phyloP scores from a whole-genome alignment of 2,888 invertebrate genomes.

The Diogma glabrata region DNA sequence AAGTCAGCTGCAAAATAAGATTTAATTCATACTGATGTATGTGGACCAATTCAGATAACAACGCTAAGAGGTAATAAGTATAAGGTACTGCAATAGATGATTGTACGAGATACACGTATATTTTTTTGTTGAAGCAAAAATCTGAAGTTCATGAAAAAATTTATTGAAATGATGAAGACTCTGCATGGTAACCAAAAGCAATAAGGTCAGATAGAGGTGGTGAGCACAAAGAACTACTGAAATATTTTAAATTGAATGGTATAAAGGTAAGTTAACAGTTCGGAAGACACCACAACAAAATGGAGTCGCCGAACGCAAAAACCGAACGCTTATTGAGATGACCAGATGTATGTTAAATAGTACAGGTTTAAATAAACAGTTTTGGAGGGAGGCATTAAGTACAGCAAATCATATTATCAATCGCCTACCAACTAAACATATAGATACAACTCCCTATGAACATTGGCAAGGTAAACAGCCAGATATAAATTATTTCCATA shows the following conservation, averaged over 20 bases:
- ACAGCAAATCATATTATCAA: not conserved
- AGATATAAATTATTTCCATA: not conserved
- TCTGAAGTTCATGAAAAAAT: slow-evolving; percentile 15
- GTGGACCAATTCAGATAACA: not conserved
- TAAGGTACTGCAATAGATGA: not conserved
- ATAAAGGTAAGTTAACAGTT: too few species aligned
- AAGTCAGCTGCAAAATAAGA: too few species aligned
- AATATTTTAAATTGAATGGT: slow-evolving; percentile 20
- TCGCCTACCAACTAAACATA: slow-evolving; percentile 8
- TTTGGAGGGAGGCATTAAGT: slow-evolving; percentile 21
- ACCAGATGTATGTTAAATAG: not conserved
- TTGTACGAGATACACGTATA: not conserved
- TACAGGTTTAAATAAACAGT: slow-evolving; percentile 10
- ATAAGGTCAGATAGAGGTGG: too few species aligned
- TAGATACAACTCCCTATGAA: slow-evolving; percentile 3
- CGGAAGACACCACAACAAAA: slow-evolving; percentile 8
- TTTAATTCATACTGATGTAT: too few species aligned
- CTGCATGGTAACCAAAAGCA: slow-evolving; percentile 14
- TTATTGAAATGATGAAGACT: slow-evolving; percentile 16
- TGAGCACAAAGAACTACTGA: too few species aligned
- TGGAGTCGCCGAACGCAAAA: not conserved
- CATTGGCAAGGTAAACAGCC: not conserved
- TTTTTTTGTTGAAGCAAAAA: slow-evolving; percentile 15
- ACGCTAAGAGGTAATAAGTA: not conserved
- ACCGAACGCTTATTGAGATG: not conserved